Evolutionary conservation across 2,888 invertebrate genomes (phyloP), one percentile per base, ranked within the genome.

Genomic region (Eristalis arbustorum): DNA sequence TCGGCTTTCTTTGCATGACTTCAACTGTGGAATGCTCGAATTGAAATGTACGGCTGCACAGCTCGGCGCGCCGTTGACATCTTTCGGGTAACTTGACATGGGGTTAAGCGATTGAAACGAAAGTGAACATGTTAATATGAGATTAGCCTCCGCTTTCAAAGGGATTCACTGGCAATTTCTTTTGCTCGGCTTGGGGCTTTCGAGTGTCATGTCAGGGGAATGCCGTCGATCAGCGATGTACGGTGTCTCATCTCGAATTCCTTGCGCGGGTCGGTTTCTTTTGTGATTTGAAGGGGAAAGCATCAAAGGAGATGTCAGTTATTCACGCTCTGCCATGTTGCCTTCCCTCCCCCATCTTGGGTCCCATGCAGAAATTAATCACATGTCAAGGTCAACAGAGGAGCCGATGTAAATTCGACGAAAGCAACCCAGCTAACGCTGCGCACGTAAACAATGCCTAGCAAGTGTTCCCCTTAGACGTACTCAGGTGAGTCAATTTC

Each of bases 21-120:
- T 25, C 22, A 14, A 62, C 25, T 23, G 23, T 57, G 73, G 63
- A 73, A 73, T 83, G 42, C 37, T 13, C 10, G 34, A 69, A 84
- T 74, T 74, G 68, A 74, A 74, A 84, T 75, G 68, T 78, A 59
- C 57, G 68, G 22, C 61, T 62, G 59, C 40, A 42, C 23, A 40
- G 18, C n/a, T n/a, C 8, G 8, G 6, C 49, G 49, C 28, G 63
- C 56, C 63, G 74, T 81, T 69, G 74, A 79, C 64, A 68, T 63
- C 31, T 59, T 49, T 59, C 4, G 42, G 23, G 23, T 66, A 66
- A 76, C 40, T 72, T 71, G 71, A 81, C 67, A 22, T 61, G 71
- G 75, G 75, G 81, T 71, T 56, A 8, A 23, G 10, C 63, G 62
- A 73, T 3, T 42, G 3, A 62, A 63, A 49, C 56, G 49, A 62